Evolutionary conservation across 2,888 invertebrate species (phyloP).

Genomic region (Pelosia muscerda): DNA sequence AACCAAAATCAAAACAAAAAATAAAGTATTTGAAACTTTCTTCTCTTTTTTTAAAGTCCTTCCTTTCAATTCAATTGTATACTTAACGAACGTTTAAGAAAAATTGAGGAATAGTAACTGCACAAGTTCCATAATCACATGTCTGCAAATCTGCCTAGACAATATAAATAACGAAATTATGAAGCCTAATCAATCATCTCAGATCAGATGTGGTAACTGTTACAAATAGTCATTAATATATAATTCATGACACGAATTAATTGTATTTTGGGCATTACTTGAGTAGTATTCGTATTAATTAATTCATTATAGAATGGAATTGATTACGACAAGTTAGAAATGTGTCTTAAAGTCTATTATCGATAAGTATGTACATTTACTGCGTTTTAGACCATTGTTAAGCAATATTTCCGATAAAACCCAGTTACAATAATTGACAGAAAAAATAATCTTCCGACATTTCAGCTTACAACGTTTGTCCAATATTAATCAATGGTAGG

Average conservation of each 20-base stretch:
- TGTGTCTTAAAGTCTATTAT: not conserved
- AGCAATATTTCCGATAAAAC: not conserved
- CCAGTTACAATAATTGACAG: not conserved
- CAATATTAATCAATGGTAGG: constrained; percentile 5
- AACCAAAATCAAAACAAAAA: too few species aligned
- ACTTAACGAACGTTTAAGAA: not conserved
- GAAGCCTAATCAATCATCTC: constrained; percentile 44
- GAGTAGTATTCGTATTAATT: constrained; percentile 47
- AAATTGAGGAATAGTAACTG: not conserved
- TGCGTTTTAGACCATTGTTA: not conserved
- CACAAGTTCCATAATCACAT: constrained; percentile 26
- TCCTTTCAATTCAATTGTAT: too few species aligned
- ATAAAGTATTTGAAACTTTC: too few species aligned
- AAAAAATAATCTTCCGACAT: constrained; percentile 29
- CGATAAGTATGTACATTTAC: not conserved
- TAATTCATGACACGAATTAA: constrained; percentile 30
- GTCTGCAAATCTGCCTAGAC: constrained; percentile 43
- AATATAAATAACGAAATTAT: constrained; percentile 25
- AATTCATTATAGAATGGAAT: constrained; percentile 46
- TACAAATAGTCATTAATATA: constrained; percentile 20
- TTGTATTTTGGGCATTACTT: constrained; percentile 41
- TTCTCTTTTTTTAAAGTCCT: too few species aligned
- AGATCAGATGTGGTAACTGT: constrained; percentile 20
- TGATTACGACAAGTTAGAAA: constrained; percentile 33
- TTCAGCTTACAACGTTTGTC: not conserved